A percentile compares a stretch with the other conserved stretches of the same genome.
phyloP scores from a whole-genome alignment of 2,797 vertebrate species.

The Ptychobarbus kaznakovi region DNA sequence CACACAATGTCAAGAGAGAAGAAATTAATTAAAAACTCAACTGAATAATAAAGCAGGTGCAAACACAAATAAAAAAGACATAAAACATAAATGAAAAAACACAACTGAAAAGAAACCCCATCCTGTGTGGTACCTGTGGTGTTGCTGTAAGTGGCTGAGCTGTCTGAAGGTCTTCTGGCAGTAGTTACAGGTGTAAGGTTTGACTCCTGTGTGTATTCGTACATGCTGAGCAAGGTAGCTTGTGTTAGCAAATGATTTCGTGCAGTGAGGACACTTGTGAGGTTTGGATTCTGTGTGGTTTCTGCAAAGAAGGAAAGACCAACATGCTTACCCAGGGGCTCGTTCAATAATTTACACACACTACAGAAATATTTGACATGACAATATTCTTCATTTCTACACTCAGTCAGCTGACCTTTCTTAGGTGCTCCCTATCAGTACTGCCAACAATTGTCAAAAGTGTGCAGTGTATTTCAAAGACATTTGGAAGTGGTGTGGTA shows the following conservation, averaged over 20 bases:
- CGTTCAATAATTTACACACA: neutral
- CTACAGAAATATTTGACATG: constrained; percentile 7
- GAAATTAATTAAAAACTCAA: neutral
- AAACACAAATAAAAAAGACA: neutral
- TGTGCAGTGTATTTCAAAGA: neutral
- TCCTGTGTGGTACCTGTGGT: constrained; percentile 88
- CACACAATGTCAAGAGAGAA: neutral
- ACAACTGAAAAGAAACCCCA: constrained; percentile 40
- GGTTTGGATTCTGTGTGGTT: constrained; percentile 98
- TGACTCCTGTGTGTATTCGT: constrained; percentile 98
- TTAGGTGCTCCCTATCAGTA: constrained; percentile 15
- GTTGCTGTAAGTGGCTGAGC: constrained; percentile 99
- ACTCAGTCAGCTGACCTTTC: constrained; percentile 24
- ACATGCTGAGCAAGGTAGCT: constrained; percentile 98
- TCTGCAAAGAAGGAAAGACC: constrained; percentile 62
- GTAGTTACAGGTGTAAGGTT: constrained; percentile 95
- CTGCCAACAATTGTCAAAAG: neutral
- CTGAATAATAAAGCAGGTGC: neutral
- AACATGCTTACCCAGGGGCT: neutral
- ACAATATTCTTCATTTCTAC: neutral
- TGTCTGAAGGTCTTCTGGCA: constrained; percentile 98
- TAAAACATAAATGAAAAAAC: constrained; percentile 30
- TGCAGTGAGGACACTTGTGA: constrained; percentile 98
- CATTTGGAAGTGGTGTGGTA: neutral
- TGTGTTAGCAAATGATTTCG: constrained; percentile 98